Evolutionary conservation across 2,888 invertebrate genomes (phyloP).

Genomic region (Liopterus haemorrhoidalis): DNA sequence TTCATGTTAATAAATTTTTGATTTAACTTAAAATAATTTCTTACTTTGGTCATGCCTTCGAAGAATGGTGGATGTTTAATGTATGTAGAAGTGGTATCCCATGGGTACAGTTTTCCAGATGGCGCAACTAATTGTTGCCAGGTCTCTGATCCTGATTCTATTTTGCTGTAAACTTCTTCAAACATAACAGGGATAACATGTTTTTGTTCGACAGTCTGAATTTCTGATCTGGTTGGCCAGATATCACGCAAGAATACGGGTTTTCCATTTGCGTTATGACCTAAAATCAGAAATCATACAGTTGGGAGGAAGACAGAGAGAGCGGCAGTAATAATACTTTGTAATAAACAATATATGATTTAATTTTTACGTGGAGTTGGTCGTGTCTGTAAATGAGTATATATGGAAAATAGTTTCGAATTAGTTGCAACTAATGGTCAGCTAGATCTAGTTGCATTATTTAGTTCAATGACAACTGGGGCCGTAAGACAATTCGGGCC

Average conservation of each 20-base stretch:
- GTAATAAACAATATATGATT: background rate
- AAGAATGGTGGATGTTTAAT: slow-evolving; percentile 97
- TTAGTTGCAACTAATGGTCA: no score
- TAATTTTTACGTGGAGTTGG: no score
- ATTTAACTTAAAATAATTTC: slow-evolving; percentile 8
- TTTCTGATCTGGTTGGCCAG: slow-evolving; percentile 89
- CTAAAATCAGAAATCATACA: slow-evolving; percentile 13
- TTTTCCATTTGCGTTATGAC: slow-evolving; percentile 53
- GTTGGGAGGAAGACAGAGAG: slow-evolving; percentile 13
- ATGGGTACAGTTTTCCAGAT: slow-evolving; percentile 78
- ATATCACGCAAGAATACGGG: slow-evolving; percentile 85
- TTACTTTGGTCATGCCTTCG: slow-evolving; percentile 68
- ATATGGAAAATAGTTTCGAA: no score
- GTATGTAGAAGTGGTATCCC: slow-evolving; percentile 87
- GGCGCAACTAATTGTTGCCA: slow-evolving; percentile 84
- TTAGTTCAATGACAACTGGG: no score
- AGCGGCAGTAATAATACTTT: background rate
- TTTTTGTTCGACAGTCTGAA: slow-evolving; percentile 80
- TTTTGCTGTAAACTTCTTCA: slow-evolving; percentile 78
- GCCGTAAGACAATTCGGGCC: no score
- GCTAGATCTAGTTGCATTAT: no score
- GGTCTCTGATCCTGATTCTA: slow-evolving; percentile 74
- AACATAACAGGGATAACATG: slow-evolving; percentile 96
- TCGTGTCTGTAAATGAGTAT: no score
- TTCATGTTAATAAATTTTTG: slow-evolving; percentile 9